Conservation (phyloP, 2,888 invertebrate genomes). For the Coenonympha glycerion region DNA sequence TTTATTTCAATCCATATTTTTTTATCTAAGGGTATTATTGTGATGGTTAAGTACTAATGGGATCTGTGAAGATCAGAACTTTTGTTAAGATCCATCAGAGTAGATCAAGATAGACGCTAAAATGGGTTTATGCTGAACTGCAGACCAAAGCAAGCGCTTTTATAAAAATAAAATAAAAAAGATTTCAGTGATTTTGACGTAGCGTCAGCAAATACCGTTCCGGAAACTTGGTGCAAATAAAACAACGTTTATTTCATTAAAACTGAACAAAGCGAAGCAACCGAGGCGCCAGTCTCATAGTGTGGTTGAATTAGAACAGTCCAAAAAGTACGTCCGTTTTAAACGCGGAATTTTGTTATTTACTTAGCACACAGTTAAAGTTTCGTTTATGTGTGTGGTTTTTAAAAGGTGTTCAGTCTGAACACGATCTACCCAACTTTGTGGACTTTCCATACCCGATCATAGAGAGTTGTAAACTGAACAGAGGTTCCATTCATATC, state of each 20-base stretch:
- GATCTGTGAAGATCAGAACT: too few relatives aligned
- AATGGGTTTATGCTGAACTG: too few relatives aligned
- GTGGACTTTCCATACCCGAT: too few relatives aligned
- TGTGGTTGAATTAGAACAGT: conserved; percentile 12
- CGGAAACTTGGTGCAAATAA: conserved; percentile 23
- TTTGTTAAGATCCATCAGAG: too few relatives aligned
- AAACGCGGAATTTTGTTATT: not conserved
- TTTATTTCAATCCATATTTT: too few relatives aligned
- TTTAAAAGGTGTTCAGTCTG: not conserved
- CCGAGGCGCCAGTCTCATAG: conserved; percentile 14
- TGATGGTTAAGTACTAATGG: too few relatives aligned
- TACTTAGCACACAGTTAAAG: not conserved
- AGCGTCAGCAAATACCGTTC: conserved; percentile 9
- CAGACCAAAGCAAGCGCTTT: not conserved
- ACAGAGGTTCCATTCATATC: too few relatives aligned
- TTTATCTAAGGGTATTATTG: too few relatives aligned
- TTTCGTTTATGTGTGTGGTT: not conserved
- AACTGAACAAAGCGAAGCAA: conserved; percentile 25
- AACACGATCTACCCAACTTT: too few relatives aligned
- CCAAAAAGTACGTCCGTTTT: conserved; percentile 3
- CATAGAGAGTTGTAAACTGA: too few relatives aligned
- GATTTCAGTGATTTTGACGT: conserved; percentile 9
- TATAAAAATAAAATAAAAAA: not conserved
- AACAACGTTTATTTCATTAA: conserved; percentile 27
- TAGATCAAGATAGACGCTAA: too few relatives aligned